Conservation (phyloP, 1,140 invertebrate species). For the Cydia amplana region DNA sequence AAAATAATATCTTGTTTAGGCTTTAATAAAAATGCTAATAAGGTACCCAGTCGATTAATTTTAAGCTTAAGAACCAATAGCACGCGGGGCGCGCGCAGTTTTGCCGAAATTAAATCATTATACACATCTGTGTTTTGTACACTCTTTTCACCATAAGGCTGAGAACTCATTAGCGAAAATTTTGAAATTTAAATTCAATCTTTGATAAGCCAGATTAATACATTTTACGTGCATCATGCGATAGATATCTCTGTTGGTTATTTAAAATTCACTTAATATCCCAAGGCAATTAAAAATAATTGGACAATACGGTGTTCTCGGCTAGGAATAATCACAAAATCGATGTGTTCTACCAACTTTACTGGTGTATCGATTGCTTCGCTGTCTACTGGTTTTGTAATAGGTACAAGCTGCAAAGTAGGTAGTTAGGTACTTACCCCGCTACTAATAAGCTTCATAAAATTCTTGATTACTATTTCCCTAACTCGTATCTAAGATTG, state of each 20-base stretch:
- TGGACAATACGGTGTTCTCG: neutral
- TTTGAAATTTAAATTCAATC: neutral
- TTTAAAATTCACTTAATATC: neutral
- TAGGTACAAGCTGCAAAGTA: too few species aligned
- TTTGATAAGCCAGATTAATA: conserved; percentile 7
- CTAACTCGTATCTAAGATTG: neutral
- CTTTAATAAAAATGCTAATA: conserved; percentile 47
- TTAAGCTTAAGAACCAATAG: conserved; percentile 59
- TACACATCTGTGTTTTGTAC: conserved; percentile 60
- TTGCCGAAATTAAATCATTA: conserved; percentile 74
- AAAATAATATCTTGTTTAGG: conserved; percentile 37
- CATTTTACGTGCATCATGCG: conserved; percentile 9
- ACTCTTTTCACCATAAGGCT: conserved; percentile 10
- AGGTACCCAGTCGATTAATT: conserved; percentile 52
- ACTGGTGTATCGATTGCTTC: neutral
- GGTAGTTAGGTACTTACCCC: too few species aligned
- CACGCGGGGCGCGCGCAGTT: conserved; percentile 53
- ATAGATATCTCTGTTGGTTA: conserved; percentile 11
- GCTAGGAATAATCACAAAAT: neutral
- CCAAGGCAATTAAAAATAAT: neutral
- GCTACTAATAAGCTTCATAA: neutral
- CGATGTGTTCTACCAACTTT: neutral
- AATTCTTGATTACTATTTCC: neutral
- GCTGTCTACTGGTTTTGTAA: neutral
- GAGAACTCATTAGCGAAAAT: conserved; percentile 18